These are phyloP conservation scores for Canis aureus DNA, from an alignment of 2,113 vertebrate genomes.

Conservation along the genomic window DNA sequence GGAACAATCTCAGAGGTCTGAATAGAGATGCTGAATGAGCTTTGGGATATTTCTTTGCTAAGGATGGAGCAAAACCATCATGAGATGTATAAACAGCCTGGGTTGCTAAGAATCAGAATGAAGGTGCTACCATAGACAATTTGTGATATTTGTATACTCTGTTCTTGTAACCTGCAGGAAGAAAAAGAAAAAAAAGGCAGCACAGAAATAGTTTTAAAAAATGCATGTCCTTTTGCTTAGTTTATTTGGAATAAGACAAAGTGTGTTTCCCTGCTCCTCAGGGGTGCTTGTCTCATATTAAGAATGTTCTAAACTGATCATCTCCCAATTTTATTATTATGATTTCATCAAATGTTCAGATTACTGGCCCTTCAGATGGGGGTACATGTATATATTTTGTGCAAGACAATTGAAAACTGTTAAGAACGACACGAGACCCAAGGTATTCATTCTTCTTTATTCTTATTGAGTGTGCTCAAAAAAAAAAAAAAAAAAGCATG, in stretches of 20 bases:
- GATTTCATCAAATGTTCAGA: background rate
- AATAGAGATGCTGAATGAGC: slow-evolving; percentile 73
- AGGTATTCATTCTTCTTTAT: background rate
- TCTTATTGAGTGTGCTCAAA: background rate
- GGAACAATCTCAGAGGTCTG: slow-evolving; percentile 77
- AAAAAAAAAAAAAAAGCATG: background rate
- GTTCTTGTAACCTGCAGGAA: slow-evolving; percentile 32
- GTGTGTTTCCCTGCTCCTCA: background rate
- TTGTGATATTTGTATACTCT: slow-evolving; percentile 63
- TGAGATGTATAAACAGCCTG: slow-evolving; percentile 59
- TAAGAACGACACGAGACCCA: background rate
- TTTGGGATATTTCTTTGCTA: slow-evolving; percentile 77
- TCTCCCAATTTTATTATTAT: background rate
- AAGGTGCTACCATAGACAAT: slow-evolving; percentile 75
- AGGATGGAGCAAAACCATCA: slow-evolving; percentile 68
- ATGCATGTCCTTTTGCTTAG: slow-evolving; percentile 4
- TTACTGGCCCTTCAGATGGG: background rate
- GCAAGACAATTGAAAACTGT: background rate
- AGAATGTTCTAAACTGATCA: background rate
- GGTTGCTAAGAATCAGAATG: slow-evolving; percentile 68
- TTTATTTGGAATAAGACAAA: background rate
- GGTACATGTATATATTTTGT: background rate
- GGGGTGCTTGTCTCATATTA: background rate
- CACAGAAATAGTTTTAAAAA: background rate
- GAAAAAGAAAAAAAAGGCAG: background rate